Evolutionary conservation across 2,888 invertebrate genomes (phyloP), one percentile per base, ranked within the genome.

Genomic region (Ernsta delagoae): DNA sequence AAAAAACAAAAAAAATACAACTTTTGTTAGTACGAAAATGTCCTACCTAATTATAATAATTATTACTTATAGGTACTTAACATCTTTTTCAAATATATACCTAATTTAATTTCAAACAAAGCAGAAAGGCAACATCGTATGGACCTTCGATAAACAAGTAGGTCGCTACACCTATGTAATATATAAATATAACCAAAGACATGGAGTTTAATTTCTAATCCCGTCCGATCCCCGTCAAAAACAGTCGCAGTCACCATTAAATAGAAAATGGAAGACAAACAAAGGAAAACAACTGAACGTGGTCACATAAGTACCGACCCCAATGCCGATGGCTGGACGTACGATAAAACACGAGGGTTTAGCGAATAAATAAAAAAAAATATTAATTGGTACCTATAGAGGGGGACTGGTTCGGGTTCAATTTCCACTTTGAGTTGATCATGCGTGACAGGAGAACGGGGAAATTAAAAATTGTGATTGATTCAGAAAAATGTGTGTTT

Each of bases 381-480:
- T 1, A 5, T 5, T 39, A 39, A 39, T 39, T 39, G 39, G 39
- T 6, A 39, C 7, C n/a, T n/a, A n/a, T n/a, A 39, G 39, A 39
- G 75, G 81, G 86, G 85, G 85, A 75, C 74, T 3, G 67, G 59
- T 62, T 69, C 72, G 73, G 77, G 78, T 81, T 79, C 77, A 78
- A 78, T 82, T 79, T 78, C 73, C 72, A 71, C 71, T 72, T 70
- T 68, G 50, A 6, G 61, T 72, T 75, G 71, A 75, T 75, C 75
- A 74, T 70, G 71, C 72, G 73, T 76, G 75, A 75, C 77, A 41
- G 70, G 65, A 70, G 16, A 65, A n/a, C 39, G 24, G 59, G 61
- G 57, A 65, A 62, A 70, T 68, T 56, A 65, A 70, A 71, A 71
- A 57, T 16, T 36, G 61, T 36, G 48, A 62, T 62, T 50, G 50